Evolutionary conservation across 1,140 invertebrate species (phyloP).

Genomic region (Cydia fagiglandana): DNA sequence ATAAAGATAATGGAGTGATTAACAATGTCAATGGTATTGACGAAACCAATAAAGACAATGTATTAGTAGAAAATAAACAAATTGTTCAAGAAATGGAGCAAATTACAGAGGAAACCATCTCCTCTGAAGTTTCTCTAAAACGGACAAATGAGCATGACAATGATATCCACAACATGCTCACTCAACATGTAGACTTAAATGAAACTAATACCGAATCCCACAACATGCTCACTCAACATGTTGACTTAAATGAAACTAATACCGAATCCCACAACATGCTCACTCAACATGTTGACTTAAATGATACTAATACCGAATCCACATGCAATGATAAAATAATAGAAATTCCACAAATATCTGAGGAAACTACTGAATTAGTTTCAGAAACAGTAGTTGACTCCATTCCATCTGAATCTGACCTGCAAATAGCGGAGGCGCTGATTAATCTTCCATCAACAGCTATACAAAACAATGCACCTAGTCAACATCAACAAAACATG

Average conservation of each 20-base stretch:
- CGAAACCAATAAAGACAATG: constrained; percentile 37
- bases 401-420: constrained; percentile 68
- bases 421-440: constrained; percentile 73
- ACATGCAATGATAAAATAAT: not conserved
- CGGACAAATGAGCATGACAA: not conserved
- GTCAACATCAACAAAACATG: constrained; percentile 42
- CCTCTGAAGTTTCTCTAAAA: constrained; percentile 28
- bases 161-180: not conserved
- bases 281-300: not conserved
- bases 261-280: not conserved
- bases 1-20: constrained; percentile 46
- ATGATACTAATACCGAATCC: not conserved
- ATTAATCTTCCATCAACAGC: constrained; percentile 72
- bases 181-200: not conserved
- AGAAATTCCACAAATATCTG: not conserved
- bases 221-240: not conserved
- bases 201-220: not conserved
- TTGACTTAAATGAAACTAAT: not conserved
- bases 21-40: constrained; percentile 39
- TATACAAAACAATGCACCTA: constrained; percentile 55
- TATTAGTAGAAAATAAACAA: constrained; percentile 34
- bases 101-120: not conserved
- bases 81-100: constrained; percentile 30
- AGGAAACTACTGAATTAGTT: not conserved
- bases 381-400: constrained; percentile 42